Evolutionary conservation across 2,797 vertebrate species (phyloP).

Genomic region (Uromys caudimaculatus): DNA sequence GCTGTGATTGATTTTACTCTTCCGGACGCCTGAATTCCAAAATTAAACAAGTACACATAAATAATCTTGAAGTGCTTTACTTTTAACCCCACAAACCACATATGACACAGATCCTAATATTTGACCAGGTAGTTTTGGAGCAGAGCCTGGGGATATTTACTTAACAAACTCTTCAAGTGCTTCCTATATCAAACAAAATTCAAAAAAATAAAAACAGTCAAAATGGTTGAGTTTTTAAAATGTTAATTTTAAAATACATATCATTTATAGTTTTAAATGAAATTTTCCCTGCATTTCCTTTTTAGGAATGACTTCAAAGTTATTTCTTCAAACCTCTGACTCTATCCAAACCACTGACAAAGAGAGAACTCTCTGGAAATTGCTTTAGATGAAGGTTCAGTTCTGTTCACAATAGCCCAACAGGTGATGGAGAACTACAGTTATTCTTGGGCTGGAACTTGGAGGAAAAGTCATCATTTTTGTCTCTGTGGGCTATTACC

Average conservation of each 20-base stretch:
- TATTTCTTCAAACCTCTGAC: not conserved
- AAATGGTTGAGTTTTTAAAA: not conserved
- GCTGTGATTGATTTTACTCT: not conserved
- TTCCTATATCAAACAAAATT: constrained; percentile 16
- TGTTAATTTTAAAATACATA: not conserved
- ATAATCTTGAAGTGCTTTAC: not conserved
- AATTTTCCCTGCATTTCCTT: not conserved
- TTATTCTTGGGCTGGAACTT: not conserved
- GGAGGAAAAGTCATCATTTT: constrained; percentile 18
- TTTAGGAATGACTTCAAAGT: constrained; percentile 4
- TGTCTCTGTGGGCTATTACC: constrained; percentile 49
- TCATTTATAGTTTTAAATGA: not conserved
- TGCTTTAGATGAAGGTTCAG: not conserved
- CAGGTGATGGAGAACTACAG: not conserved
- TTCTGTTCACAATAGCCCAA: not conserved
- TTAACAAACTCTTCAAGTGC: constrained; percentile 29
- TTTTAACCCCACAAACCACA: not conserved
- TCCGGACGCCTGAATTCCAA: not conserved
- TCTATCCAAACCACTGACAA: not conserved
- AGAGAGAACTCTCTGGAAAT: not conserved
- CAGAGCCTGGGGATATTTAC: not conserved
- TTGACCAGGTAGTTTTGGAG: not conserved
- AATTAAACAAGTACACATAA: not conserved
- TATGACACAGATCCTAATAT: not conserved
- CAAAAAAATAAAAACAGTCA: constrained; percentile 8